Evolutionary conservation across 2,113 vertebrate genomes (phyloP).

Genomic region (Empidonax traillii): DNA sequence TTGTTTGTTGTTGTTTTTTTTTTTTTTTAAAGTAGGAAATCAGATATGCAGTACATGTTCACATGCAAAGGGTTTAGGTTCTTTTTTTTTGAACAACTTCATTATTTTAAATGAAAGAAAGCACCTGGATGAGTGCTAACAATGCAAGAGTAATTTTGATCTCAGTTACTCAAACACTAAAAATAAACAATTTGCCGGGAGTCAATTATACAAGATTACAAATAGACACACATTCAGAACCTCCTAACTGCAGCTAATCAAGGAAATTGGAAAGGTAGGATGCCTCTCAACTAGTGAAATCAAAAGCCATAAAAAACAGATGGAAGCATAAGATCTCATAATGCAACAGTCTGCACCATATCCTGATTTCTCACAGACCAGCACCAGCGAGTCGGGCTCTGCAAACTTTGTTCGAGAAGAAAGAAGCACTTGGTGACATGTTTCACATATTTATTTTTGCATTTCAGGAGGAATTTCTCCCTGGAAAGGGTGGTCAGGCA

Average conservation of each 20-base stretch:
- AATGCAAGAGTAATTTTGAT: background rate
- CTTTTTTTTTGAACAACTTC: background rate
- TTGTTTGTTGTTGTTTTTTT: background rate
- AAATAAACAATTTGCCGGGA: conserved; percentile 34
- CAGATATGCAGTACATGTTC: background rate
- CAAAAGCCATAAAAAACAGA: background rate
- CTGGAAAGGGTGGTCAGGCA: background rate
- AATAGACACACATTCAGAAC: conserved; percentile 20
- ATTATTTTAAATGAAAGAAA: conserved; percentile 11
- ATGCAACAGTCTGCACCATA: background rate
- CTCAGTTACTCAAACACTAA: background rate
- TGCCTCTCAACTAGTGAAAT: background rate
- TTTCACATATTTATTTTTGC: background rate
- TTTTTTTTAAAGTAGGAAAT: background rate
- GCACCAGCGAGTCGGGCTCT: background rate
- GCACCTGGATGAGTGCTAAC: background rate
- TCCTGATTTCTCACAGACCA: background rate
- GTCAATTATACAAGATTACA: conserved; percentile 4
- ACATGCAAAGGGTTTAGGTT: background rate
- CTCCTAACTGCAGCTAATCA: conserved; percentile 35
- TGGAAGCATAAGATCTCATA: background rate
- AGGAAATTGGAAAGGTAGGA: conserved; percentile 5
- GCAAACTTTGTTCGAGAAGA: background rate
- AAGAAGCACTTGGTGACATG: background rate
- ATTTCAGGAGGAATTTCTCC: background rate